A percentile compares a stretch with the other conserved stretches of the same genome.
These are phyloP conservation scores for Sogatella furcifera DNA, from an alignment of 1,140 invertebrate genomes.

Conservation along the genomic window DNA sequence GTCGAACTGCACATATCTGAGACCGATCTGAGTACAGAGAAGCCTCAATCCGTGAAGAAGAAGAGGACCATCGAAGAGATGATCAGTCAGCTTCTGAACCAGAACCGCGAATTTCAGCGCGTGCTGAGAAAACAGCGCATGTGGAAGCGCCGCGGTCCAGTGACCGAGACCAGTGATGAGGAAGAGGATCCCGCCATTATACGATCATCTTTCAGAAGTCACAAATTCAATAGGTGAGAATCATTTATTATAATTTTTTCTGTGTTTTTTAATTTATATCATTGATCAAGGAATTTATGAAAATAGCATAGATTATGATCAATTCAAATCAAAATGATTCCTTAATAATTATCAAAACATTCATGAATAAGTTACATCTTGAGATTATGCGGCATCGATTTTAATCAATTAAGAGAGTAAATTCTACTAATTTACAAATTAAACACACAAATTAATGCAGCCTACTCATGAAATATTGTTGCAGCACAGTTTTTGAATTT, in stretches of 20 bases:
- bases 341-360: too few relatives aligned
- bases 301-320: too few relatives aligned
- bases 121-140: conserved; percentile 57
- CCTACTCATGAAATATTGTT: neutral
- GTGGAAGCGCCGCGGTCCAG: conserved; percentile 43
- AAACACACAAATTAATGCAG: too few relatives aligned
- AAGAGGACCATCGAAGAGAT: conserved; percentile 60
- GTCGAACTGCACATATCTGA: conserved; percentile 18
- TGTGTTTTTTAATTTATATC: too few relatives aligned
- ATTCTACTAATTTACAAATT: neutral
- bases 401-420: neutral
- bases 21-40: conserved; percentile 27
- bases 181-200: conserved; percentile 36
- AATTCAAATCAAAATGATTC: too few relatives aligned
- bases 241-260: too few relatives aligned
- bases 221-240: neutral
- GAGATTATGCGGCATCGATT: too few relatives aligned
- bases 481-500: too few relatives aligned
- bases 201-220: neutral
- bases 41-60: conserved; percentile 23
- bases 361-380: too few relatives aligned
- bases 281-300: too few relatives aligned
- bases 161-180: conserved; percentile 39
- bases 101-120: conserved; percentile 72
- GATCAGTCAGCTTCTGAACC: conserved; percentile 69